These are phyloP conservation scores for Lasioglossum baleicum DNA, from an alignment of 1,140 invertebrate species.

Conservation along the genomic window DNA sequence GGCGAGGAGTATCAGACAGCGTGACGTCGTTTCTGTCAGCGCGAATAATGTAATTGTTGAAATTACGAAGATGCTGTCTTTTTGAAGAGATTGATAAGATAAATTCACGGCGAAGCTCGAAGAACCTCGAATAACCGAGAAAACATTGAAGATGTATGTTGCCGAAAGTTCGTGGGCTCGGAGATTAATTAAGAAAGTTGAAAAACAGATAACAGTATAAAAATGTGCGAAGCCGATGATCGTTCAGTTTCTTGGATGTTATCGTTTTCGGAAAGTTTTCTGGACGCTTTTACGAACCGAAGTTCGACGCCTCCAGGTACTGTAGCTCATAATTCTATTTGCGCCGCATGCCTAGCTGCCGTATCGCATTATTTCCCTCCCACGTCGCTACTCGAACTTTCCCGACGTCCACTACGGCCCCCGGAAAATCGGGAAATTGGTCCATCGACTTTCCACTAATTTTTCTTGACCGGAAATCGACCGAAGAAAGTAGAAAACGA, in stretches of 20 bases:
- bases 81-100: no score
- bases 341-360: no score
- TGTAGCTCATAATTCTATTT: conserved; percentile 21
- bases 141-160: no score
- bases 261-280: conserved; percentile 7
- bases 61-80: no score
- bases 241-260: not conserved
- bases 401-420: not conserved
- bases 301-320: conserved; percentile 1
- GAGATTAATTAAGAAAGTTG: not conserved
- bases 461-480: not conserved
- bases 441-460: not conserved
- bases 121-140: no score
- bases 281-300: not conserved
- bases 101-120: no score
- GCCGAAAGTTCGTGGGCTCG: no score
- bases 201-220: not conserved
- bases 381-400: no score
- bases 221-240: not conserved
- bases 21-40: no score
- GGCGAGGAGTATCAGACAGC: no score
- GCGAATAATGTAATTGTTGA: no score
- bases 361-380: not conserved
- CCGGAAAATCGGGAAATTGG: conserved; percentile 13
- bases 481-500: no score